Conservation (phyloP, 2,888 invertebrate species). For the Thera obeliscata region DNA sequence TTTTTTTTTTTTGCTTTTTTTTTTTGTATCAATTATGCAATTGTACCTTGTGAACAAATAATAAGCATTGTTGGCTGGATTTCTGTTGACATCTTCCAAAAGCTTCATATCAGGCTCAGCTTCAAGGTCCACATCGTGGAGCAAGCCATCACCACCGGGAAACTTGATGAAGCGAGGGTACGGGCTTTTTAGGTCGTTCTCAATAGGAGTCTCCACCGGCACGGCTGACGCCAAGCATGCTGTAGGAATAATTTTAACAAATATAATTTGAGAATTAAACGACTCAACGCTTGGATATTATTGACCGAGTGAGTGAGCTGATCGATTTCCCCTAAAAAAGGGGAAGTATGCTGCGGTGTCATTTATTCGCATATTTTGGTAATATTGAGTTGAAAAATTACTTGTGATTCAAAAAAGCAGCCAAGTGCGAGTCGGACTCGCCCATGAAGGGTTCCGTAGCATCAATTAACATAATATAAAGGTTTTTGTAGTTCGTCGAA, state of each 20-base stretch:
- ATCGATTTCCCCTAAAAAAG: no score
- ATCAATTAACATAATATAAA: no score
- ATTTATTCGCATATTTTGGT: no score
- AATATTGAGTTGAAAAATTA: no score
- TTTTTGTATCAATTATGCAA: background rate
- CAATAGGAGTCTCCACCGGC: constrained; percentile 42
- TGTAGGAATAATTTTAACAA: constrained; percentile 25
- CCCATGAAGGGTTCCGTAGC: no score
- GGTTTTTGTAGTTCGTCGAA: no score
- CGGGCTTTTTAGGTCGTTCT: constrained; percentile 32
- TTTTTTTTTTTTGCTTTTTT: background rate
- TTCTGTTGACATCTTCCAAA: constrained; percentile 52
- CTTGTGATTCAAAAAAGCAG: no score
- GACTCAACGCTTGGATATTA: no score
- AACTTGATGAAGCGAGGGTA: constrained; percentile 57
- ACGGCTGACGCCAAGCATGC: constrained; percentile 51
- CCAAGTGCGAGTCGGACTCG: no score
- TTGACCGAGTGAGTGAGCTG: no score
- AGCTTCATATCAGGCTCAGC: constrained; percentile 49
- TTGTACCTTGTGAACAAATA: constrained; percentile 54
- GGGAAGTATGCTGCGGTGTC: no score
- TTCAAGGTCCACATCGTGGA: constrained; percentile 56
- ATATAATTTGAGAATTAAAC: no score
- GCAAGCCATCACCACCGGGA: constrained; percentile 54
- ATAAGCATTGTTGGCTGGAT: constrained; percentile 56